Evolutionary conservation across 2,888 invertebrate species (phyloP), one percentile per base, ranked within the genome.

Genomic region (Reticulitermes lucifugus): DNA sequence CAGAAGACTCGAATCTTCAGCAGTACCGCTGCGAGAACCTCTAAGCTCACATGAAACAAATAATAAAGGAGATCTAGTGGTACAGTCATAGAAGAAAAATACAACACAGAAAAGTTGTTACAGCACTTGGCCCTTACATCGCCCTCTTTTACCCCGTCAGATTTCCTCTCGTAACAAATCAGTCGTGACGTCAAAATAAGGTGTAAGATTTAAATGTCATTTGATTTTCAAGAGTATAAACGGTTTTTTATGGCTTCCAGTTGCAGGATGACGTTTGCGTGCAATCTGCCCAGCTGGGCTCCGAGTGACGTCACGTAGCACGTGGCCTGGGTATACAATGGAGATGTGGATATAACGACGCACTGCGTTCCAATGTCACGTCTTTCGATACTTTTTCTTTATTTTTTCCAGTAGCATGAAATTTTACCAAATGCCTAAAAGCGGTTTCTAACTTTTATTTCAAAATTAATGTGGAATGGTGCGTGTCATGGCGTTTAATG

Each of bases 231-330:
- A n/a, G n/a, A 65, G 65, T 14, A 10, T 7, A 25, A 73, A 73
- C 14, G 35, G 35, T 73, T 73, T 35, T 29, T 73, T 41, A 73
- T 41, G 29, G 65, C 25, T 73, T 41, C 35, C 41, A 41, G 73
- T 29, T 22, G 41, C 9, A 73, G 73, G 73, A 73, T 35, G 73
- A 6, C 4, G 10, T 7, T 7, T 73, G 41, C 73, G 73, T 41
- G 73, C 35, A 21, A 41, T 73, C 35, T 29, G 73, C n/a, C 84
- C 84, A 84, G 84, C 84, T 84, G 84, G 46, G 55, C 80, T 14
- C 70, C 21, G 35, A 35, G 35, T 84, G 84, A 84, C 84, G 84
- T 84, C 84, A 84, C 41, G n/a, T 73, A 18, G 71, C 84, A 84
- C 84, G 84, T 84, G 84, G 70, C 84, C 5, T 29, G 35, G 18